Conservation (phyloP, 2,113 vertebrate genomes). For the Thermophis baileyi region DNA sequence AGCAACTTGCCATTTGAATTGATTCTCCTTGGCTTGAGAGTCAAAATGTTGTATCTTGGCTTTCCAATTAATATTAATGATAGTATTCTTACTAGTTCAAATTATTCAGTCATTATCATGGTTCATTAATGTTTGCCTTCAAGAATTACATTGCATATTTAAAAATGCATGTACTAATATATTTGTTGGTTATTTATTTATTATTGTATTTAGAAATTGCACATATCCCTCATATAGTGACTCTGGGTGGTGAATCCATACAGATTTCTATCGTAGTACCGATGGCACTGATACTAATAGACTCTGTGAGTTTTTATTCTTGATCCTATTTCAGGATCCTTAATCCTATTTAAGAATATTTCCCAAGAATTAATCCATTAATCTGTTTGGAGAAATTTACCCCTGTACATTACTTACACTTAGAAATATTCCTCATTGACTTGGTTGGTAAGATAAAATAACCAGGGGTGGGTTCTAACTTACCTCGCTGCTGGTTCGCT, state of each 20-base stretch:
- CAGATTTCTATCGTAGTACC: neutral
- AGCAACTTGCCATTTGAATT: neutral
- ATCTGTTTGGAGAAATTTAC: neutral
- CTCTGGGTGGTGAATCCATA: too few relatives aligned
- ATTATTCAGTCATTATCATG: neutral
- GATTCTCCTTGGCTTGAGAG: neutral
- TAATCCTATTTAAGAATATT: constrained; percentile 8
- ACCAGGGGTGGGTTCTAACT: too few relatives aligned
- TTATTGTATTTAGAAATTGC: too few relatives aligned
- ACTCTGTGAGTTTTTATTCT: neutral
- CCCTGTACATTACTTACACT: neutral
- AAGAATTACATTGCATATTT: neutral
- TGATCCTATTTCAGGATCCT: constrained; percentile 13
- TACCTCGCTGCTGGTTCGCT: too few relatives aligned
- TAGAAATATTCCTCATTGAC: neutral
- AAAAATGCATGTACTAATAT: neutral
- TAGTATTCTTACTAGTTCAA: neutral
- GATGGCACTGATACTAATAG: neutral
- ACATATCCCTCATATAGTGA: too few relatives aligned
- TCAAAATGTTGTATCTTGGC: neutral
- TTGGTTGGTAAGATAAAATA: neutral
- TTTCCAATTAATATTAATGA: neutral
- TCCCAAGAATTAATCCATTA: neutral
- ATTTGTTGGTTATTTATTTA: too few relatives aligned
- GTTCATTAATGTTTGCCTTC: neutral